phyloP scores from a whole-genome alignment of 2,797 vertebrate genomes.

The Petrocephalus schoutedeni region DNA sequence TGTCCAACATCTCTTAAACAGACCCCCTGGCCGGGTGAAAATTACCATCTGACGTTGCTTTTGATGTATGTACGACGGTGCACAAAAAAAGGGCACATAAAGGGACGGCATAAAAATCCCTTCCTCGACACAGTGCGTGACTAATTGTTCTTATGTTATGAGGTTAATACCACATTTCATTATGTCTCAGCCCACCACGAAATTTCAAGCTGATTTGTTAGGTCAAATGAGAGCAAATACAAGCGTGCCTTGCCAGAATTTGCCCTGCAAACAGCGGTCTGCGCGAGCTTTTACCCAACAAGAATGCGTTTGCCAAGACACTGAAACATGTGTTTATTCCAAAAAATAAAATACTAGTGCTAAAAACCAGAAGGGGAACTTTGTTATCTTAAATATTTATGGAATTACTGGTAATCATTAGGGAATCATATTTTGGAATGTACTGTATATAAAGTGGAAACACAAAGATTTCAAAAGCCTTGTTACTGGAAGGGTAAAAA shows the following conservation, averaged over 20 bases:
- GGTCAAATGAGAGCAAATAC: background rate
- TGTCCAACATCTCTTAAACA: conserved; percentile 15
- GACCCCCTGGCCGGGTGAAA: background rate
- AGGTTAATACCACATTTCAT: conserved; percentile 6
- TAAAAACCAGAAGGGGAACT: background rate
- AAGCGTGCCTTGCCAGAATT: background rate
- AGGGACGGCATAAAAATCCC: background rate
- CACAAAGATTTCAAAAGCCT: background rate
- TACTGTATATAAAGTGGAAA: background rate
- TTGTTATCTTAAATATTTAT: background rate
- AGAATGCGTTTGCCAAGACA: background rate
- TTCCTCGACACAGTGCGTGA: background rate
- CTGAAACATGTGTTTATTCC: background rate
- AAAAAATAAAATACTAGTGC: background rate
- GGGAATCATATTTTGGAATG: background rate
- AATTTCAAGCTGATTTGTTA: background rate
- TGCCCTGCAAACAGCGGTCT: background rate
- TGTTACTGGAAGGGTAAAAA: background rate
- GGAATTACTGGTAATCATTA: background rate
- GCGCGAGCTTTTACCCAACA: background rate
- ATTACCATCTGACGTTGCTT: background rate
- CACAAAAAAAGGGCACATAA: background rate
- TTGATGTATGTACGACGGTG: background rate
- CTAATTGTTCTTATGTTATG: background rate
- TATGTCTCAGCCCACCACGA: background rate